Conservation (phyloP, 2,888 invertebrate species). For the Hemicrepidius hirtus region DNA sequence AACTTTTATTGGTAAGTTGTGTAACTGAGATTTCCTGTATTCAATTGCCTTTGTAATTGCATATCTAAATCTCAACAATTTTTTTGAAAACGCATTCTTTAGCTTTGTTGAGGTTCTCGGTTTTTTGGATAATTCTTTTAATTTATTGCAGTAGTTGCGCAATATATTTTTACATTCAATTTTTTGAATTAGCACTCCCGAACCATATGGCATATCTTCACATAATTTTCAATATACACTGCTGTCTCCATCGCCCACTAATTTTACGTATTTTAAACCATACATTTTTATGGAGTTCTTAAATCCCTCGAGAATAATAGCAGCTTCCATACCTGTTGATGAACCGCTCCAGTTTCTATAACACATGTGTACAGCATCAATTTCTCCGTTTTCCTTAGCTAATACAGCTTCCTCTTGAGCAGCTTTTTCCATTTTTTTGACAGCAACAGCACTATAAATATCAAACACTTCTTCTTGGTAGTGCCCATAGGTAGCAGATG, state of each 20-base stretch:
- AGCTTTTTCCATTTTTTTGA: neutral
- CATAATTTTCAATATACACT: constrained; percentile 61
- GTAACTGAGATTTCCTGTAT: constrained; percentile 8
- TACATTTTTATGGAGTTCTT: constrained; percentile 56
- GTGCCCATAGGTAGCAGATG: neutral
- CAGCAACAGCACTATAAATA: neutral
- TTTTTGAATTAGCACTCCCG: constrained; percentile 57
- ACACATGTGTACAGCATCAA: constrained; percentile 54
- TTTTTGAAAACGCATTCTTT: neutral
- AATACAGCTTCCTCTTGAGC: constrained; percentile 4
- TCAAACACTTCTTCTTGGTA: constrained; percentile 1
- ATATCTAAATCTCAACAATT: constrained; percentile 3
- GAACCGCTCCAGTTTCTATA: constrained; percentile 60
- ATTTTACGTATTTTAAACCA: constrained; percentile 57
- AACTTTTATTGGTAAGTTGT: neutral
- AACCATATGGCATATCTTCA: constrained; percentile 59
- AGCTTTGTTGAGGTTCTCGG: neutral
- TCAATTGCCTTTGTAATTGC: constrained; percentile 14
- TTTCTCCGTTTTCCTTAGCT: neutral
- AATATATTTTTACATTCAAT: constrained; percentile 63
- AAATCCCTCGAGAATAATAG: constrained; percentile 60
- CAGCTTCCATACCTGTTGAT: constrained; percentile 61
- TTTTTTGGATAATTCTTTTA: constrained; percentile 32
- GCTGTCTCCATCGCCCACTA: constrained; percentile 67
- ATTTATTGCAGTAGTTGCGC: constrained; percentile 44